Evolutionary conservation across 1,140 invertebrate species (phyloP), one percentile per base, ranked within the genome.

Genomic region (Pogonus chalceus): DNA sequence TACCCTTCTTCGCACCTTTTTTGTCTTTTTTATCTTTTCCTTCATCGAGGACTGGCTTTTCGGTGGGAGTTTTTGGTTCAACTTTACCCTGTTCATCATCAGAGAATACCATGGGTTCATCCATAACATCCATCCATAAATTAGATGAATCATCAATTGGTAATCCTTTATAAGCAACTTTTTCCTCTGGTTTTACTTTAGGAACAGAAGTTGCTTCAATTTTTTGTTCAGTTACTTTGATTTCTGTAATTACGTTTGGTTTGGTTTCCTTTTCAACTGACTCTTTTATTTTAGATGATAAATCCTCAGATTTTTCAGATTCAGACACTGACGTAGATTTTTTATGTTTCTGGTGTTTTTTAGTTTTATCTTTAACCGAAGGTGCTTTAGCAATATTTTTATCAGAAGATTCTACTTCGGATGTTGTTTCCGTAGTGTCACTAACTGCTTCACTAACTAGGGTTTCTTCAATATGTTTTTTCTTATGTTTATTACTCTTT

Each of bases 51-150:
- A 18, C 10, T 7, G 7, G 7, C 20, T 10, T 47, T 10, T 12
- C 10, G 9, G 12, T 18, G 12, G 18, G 4, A 18, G 50, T 4
- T 35, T 51, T 53, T 48, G 21, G 20, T 47, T 43, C 18, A 43
- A 18, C 9, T 43, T 12, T 43, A 4, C 4, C 7, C 18, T 9
- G 9, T 52, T 64, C 58, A 18, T 64, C 59, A 52, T 67, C 65
- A 26, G 61, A 65, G 23, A 66, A 58, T 18, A 56, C 54, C 54
- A 79, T 73, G 43, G 74, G 70, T 59, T 77, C 72, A 56, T 79
- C 76, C 39, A 79, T 56, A 48, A 76, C 69, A 63, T 70, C 66
- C 65, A 79, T 72, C 70, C 74, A 79, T 12, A 69, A 59, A 54
- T 70, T 72, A 22, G 69, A 68, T 4, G 73, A 68, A 53, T 71